Conservation (phyloP, 2,113 vertebrate genomes). For the Triplophysa dalaica region DNA sequence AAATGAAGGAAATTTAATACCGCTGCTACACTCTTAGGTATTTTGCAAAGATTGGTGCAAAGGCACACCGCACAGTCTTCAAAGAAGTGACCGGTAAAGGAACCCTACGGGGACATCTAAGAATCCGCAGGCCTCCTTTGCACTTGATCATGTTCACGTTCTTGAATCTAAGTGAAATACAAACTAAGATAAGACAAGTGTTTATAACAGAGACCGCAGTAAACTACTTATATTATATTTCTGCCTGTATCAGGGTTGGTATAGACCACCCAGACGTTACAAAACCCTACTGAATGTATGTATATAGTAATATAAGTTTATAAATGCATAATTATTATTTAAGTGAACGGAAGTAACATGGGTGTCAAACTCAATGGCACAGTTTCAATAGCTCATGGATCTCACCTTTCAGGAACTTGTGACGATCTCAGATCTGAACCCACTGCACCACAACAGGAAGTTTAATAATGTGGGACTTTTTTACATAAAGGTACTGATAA, state of each 20-base stretch:
- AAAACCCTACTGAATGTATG: too few species aligned
- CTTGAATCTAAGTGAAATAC: background rate
- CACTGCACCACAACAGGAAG: background rate
- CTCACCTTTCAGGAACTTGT: background rate
- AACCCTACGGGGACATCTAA: background rate
- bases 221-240: background rate
- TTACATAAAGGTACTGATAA: background rate
- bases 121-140: background rate
- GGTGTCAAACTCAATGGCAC: too few species aligned
- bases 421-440: too few species aligned
- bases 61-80: conserved; percentile 2
- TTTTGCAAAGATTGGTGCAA: conserved; percentile 2
- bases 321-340: too few species aligned
- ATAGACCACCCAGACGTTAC: too few species aligned
- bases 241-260: background rate
- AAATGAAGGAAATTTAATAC: conserved; percentile 13
- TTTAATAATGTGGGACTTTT: background rate
- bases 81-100: background rate
- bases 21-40: background rate
- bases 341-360: too few species aligned
- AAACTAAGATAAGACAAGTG: background rate
- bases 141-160: background rate
- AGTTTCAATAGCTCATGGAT: background rate
- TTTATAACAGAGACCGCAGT: background rate
- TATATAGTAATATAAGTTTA: too few species aligned